Evolutionary conservation across 2,888 invertebrate species (phyloP).

Genomic region (Syritta pipiens): DNA sequence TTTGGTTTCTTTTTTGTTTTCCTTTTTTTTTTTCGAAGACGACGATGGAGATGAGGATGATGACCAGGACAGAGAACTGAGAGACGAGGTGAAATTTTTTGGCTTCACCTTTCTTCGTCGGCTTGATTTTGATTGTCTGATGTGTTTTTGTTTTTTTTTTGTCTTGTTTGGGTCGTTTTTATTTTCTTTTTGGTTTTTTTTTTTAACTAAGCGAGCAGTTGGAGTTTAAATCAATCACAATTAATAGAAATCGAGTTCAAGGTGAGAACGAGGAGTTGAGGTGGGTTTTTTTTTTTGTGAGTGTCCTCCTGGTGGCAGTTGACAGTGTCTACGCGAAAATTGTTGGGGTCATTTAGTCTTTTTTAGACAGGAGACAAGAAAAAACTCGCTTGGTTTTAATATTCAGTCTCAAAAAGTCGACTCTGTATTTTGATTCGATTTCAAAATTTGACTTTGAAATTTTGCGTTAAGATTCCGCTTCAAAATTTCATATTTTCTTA

Average conservation of each 20-base stretch:
- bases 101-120: background rate
- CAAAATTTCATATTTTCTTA: no score
- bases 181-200: constrained; percentile 29
- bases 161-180: background rate
- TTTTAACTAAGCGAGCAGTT: constrained; percentile 60
- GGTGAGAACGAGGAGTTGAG: background rate
- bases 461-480: no score
- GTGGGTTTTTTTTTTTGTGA: no score
- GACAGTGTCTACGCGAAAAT: no score
- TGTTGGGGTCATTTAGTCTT: no score
- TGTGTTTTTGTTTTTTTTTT: background rate
- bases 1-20: constrained; percentile 1
- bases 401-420: no score
- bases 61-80: background rate
- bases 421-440: no score
- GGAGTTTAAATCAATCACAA: constrained; percentile 64
- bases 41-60: background rate
- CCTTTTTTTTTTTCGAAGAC: background rate
- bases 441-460: no score
- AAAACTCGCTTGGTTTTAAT: no score
- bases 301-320: no score
- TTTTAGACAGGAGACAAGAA: no score
- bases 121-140: constrained; percentile 39
- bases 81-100: no score
- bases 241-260: constrained; percentile 56